Percentiles rank a stretch among this genome's conserved stretches.
phyloP scores from a whole-genome alignment of 2,113 vertebrate genomes.

The Aspidoscelis tigris region DNA sequence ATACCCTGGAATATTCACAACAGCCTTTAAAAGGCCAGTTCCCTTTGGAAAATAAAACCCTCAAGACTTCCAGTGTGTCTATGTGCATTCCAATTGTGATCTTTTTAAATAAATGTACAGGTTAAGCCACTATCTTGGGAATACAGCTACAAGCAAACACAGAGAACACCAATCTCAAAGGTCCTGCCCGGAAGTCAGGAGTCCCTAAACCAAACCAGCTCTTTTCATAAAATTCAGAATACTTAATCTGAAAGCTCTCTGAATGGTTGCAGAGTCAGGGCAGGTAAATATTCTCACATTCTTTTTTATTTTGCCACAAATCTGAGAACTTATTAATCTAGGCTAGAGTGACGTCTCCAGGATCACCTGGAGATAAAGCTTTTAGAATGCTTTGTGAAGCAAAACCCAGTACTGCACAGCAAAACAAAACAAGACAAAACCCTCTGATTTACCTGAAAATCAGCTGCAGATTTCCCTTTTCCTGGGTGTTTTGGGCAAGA shows the following conservation, averaged over 20 bases:
- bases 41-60: slow-evolving; percentile 5
- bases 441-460: too few relatives aligned
- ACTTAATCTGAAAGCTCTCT: neutral
- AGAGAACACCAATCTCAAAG: neutral
- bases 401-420: too few relatives aligned
- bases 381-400: too few relatives aligned
- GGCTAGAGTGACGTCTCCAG: neutral
- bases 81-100: neutral
- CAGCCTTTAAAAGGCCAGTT: slow-evolving; percentile 21
- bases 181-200: neutral
- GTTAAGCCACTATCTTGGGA: slow-evolving; percentile 7
- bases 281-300: neutral
- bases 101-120: neutral
- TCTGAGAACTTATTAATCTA: neutral
- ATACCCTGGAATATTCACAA: neutral
- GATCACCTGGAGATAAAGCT: neutral
- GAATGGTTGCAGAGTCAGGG: neutral
- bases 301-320: neutral
- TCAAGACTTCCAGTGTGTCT: neutral
- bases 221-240: neutral
- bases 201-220: neutral
- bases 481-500: too few relatives aligned
- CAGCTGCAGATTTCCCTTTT: too few relatives aligned
- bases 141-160: neutral
- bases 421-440: too few relatives aligned